A percentile compares a stretch with the other conserved stretches of the same genome.
Conservation (phyloP, 1,140 invertebrate genomes). For the Lucilia sericata region DNA sequence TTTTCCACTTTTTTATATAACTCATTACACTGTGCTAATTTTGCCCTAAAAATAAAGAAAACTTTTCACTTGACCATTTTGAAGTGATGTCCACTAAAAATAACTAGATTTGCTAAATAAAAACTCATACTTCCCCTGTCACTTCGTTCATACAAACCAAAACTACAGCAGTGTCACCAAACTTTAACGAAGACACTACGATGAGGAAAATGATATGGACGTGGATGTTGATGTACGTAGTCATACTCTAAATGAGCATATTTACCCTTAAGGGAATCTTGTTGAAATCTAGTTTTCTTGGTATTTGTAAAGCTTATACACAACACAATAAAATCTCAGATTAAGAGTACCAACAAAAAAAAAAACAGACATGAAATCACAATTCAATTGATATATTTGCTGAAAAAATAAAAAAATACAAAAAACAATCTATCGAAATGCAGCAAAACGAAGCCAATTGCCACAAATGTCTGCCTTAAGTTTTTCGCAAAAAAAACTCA, state of each 20-base stretch:
- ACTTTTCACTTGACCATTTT: slow-evolving; percentile 32
- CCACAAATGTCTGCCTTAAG: neutral
- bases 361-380: slow-evolving; percentile 56
- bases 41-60: neutral
- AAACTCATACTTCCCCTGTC: neutral
- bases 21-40: neutral
- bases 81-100: neutral
- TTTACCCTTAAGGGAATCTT: slow-evolving; percentile 41
- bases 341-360: slow-evolving; percentile 48
- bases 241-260: neutral
- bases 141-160: neutral
- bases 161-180: neutral
- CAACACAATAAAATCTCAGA: slow-evolving; percentile 18
- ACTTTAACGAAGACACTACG: neutral
- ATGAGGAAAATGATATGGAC: neutral
- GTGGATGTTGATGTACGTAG: neutral
- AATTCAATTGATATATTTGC: slow-evolving; percentile 53
- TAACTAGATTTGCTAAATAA: neutral
- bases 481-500: neutral
- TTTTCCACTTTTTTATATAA: neutral
- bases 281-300: neutral
- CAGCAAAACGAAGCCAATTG: slow-evolving; percentile 49
- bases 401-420: slow-evolving; percentile 22
- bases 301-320: slow-evolving; percentile 16
- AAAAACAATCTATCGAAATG: slow-evolving; percentile 37